Evolutionary conservation across 2,888 invertebrate genomes (phyloP).

Genomic region (Bedellia somnulentella): DNA sequence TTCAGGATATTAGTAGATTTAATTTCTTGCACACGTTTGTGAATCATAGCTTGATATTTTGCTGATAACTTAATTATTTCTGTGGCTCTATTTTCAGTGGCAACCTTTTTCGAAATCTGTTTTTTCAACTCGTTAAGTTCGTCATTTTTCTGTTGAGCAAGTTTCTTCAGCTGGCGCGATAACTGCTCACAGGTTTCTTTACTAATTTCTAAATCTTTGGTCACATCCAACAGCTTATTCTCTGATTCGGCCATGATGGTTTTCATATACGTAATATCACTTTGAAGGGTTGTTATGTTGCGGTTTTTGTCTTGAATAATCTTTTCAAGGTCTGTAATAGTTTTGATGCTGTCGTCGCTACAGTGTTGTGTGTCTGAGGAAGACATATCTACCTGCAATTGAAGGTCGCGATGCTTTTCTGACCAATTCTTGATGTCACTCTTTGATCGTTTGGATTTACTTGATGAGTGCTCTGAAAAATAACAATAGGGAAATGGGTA

Average conservation of each 20-base stretch:
- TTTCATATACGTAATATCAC: slow-evolving; percentile 37
- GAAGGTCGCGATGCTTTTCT: slow-evolving; percentile 19
- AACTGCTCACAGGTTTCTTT: slow-evolving; percentile 39
- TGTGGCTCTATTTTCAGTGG: slow-evolving; percentile 34
- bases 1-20: slow-evolving; percentile 41
- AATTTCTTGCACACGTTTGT: slow-evolving; percentile 43
- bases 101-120: slow-evolving; percentile 39
- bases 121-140: slow-evolving; percentile 43
- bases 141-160: slow-evolving; percentile 43
- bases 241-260: slow-evolving; percentile 43
- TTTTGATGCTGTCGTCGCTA: slow-evolving; percentile 37
- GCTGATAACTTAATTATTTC: slow-evolving; percentile 50
- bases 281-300: slow-evolving; percentile 36
- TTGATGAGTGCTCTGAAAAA: slow-evolving; percentile 24
- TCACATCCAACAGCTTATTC: slow-evolving; percentile 33
- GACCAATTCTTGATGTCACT: slow-evolving; percentile 17
- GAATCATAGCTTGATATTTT: slow-evolving; percentile 47
- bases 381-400: slow-evolving; percentile 41
- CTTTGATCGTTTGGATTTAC: slow-evolving; percentile 19
- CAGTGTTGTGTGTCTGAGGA: slow-evolving; percentile 35
- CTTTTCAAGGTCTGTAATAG: slow-evolving; percentile 44
- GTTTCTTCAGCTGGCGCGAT: slow-evolving; percentile 39
- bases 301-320: slow-evolving; percentile 44
- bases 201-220: slow-evolving; percentile 34
- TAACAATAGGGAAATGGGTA: too few species aligned